Evolutionary conservation across 2,888 invertebrate genomes (phyloP).

Genomic region (Lacanobia wlatinum): DNA sequence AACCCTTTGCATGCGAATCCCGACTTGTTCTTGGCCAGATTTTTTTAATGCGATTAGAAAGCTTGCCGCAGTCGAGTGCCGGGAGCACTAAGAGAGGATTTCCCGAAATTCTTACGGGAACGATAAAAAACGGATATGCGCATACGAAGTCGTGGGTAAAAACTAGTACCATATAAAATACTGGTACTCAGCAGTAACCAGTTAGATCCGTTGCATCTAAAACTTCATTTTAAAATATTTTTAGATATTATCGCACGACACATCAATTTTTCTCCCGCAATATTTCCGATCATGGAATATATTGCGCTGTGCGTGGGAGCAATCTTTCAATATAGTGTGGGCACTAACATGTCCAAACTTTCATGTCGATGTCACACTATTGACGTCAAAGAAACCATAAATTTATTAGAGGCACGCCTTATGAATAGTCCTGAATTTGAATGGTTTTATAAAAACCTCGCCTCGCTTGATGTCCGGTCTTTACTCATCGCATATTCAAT

Average conservation of each 20-base stretch:
- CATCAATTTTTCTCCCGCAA: neutral
- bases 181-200: too few relatives aligned
- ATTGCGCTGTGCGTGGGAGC: neutral
- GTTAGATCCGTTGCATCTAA: too few relatives aligned
- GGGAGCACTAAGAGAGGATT: too few relatives aligned
- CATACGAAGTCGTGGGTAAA: too few relatives aligned
- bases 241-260: neutral
- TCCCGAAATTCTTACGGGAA: too few relatives aligned
- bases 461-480: constrained; percentile 56
- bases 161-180: too few relatives aligned
- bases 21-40: too few relatives aligned
- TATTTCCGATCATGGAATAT: neutral
- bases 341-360: constrained; percentile 12
- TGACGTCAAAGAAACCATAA: constrained; percentile 39
- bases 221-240: too few relatives aligned
- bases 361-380: constrained; percentile 18
- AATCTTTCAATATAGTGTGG: neutral
- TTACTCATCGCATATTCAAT: constrained; percentile 67
- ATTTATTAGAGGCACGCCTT: constrained; percentile 44
- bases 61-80: too few relatives aligned
- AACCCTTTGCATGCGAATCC: too few relatives aligned
- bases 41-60: too few relatives aligned
- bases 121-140: too few relatives aligned
- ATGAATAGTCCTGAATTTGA: constrained; percentile 62
- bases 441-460: constrained; percentile 57